These are phyloP conservation scores for Nemapogon koenigi DNA, from an alignment of 2,888 invertebrate genomes.

Conservation along the genomic window DNA sequence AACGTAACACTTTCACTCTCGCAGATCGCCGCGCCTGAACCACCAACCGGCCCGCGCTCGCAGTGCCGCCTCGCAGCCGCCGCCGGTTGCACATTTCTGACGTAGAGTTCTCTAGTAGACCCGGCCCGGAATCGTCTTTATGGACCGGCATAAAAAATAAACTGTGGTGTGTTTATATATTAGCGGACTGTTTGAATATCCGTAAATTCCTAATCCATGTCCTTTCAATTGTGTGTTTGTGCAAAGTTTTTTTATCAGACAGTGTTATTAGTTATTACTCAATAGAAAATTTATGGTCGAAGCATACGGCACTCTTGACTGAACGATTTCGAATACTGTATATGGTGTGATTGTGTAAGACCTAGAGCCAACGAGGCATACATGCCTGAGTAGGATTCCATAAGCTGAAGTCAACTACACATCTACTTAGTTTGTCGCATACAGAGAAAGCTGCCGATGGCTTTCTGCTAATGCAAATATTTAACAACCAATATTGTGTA, in stretches of 20 bases:
- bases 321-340: constrained; percentile 8
- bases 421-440: constrained; percentile 21
- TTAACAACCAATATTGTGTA: constrained; percentile 29
- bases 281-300: too few relatives aligned
- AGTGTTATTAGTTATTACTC: too few relatives aligned
- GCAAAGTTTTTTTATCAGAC: too few relatives aligned
- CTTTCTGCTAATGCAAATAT: constrained; percentile 32
- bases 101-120: too few relatives aligned
- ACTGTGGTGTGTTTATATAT: too few relatives aligned
- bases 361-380: constrained; percentile 13
- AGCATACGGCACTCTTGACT: too few relatives aligned
- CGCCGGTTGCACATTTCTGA: constrained; percentile 33
- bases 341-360: constrained; percentile 17
- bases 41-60: constrained; percentile 26
- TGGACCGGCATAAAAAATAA: too few relatives aligned
- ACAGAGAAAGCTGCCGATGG: constrained; percentile 41
- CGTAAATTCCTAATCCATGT: too few relatives aligned
- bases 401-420: constrained; percentile 24
- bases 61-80: constrained; percentile 41
- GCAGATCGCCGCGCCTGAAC: constrained; percentile 22
- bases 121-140: too few relatives aligned
- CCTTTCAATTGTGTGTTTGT: too few relatives aligned
- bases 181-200: too few relatives aligned
- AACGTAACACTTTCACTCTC: constrained; percentile 60
- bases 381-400: constrained; percentile 18